Evolutionary conservation across 1,140 invertebrate genomes (phyloP).

Genomic region (Orchesella cincta): DNA sequence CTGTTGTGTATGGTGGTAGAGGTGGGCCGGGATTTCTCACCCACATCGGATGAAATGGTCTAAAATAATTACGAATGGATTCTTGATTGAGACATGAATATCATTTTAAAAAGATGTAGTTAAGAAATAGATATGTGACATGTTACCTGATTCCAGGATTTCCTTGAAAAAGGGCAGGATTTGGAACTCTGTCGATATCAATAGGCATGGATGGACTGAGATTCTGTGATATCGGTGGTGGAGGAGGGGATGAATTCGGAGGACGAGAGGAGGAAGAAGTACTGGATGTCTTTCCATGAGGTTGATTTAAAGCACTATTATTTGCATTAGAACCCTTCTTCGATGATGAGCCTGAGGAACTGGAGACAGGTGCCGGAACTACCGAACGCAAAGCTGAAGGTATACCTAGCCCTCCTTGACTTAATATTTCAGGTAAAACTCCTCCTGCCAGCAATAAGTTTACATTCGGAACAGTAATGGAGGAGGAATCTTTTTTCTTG

Average conservation of each 20-base stretch:
- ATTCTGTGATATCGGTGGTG: conserved; percentile 17
- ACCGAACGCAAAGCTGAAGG: neutral
- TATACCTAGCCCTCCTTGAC: neutral
- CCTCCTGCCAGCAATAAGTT: neutral
- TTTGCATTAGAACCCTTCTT: too few relatives aligned
- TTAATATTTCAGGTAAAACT: conserved; percentile 4
- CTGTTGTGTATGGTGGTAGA: neutral
- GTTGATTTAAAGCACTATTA: too few relatives aligned
- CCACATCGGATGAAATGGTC: conserved; percentile 46
- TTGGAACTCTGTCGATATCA: conserved; percentile 40
- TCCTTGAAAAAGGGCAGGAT: conserved; percentile 35
- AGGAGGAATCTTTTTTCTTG: neutral
- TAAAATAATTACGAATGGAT: too few relatives aligned
- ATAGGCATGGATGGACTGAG: conserved; percentile 23
- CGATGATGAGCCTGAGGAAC: neutral
- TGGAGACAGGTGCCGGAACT: neutral
- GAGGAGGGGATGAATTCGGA: conserved; percentile 18
- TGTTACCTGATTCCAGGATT: conserved; percentile 39
- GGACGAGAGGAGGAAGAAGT: neutral
- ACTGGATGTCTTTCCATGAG: neutral
- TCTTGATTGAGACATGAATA: neutral
- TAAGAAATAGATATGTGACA: neutral
- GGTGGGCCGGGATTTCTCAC: conserved; percentile 39
- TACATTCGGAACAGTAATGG: conserved; percentile 5
- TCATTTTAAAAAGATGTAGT: neutral